Base-by-base conservation (phyloP, 2,113 vertebrate genomes). In the Seriola quinqueradiata region DNA sequence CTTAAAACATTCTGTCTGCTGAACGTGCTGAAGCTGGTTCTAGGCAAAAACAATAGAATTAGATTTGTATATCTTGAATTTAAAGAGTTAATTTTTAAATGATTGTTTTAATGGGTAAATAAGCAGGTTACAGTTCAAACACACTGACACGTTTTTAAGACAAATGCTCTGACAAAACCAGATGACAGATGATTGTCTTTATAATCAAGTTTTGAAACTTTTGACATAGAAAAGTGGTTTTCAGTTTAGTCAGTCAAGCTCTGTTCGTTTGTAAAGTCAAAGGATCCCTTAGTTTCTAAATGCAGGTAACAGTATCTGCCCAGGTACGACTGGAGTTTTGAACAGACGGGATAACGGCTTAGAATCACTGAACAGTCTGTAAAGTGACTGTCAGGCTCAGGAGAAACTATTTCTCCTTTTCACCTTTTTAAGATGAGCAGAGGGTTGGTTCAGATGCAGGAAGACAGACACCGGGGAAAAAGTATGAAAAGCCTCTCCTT, bases 391-490 rank as follows among this genome's bases (percentile, higher is more conserved):
- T 28, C 34, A 32, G 34, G n/a, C 54, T 77, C 21, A 1, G 32
- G 23, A 64, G 16, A 17, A 67, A 40, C 25, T 25, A 4, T 19
- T 40, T 36, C 16, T 36, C 68, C 46, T 68, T 46, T 81, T 67
- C 46, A 42, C 74, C 44, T 70, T 54, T 32, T 54, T 32, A 38
- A 83, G 57, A 61, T 73, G 46, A 55, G 28, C 1, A 0, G 16
- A 25, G 48, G 46, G 38, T 75, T 13, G 2, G 19, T 58, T 67
- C 28, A 16, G 32, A 54, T 25, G 6, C 74, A 23, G 67, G 50
- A 48, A 66, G 70, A 40, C 70, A 63, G 59, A 54, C 46, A 52
- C 58, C 11, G 13, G 68, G 40, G 80, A 46, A 74, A 74, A 81
- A 60, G 79, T 81, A 67, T 2, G 50, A 82, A 72, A 46, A 28